Evolutionary conservation across 2,113 vertebrate genomes (phyloP).

Genomic region (Eudorcas thomsonii): DNA sequence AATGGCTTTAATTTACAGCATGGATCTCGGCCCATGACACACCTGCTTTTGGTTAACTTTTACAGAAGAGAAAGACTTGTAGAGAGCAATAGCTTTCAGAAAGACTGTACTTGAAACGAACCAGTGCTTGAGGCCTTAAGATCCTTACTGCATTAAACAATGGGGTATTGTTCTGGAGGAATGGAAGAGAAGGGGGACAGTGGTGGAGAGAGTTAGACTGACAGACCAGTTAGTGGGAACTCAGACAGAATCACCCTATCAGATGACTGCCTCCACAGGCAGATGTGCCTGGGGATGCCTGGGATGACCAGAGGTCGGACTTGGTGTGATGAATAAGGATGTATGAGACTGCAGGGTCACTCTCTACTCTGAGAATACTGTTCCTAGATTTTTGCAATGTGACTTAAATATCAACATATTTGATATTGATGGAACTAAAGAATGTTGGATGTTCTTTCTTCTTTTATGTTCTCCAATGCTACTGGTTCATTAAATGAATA

Average conservation of each 20-base stretch:
- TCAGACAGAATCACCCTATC: not conserved
- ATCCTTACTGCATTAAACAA: slow-evolving; percentile 46
- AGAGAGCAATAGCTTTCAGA: slow-evolving; percentile 40
- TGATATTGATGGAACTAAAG: not conserved
- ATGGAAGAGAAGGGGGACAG: not conserved
- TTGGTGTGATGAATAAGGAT: not conserved
- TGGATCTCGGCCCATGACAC: not conserved
- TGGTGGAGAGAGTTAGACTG: not conserved
- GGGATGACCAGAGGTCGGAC: not conserved
- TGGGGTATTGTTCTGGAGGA: slow-evolving; percentile 42
- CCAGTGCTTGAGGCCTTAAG: slow-evolving; percentile 21
- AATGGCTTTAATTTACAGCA: slow-evolving; percentile 60
- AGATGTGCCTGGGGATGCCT: not conserved
- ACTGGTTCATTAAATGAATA: not conserved
- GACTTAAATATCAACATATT: not conserved
- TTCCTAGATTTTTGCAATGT: not conserved
- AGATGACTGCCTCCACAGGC: not conserved
- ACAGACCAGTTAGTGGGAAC: not conserved
- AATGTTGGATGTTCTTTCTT: not conserved
- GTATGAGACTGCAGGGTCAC: not conserved
- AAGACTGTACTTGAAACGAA: slow-evolving; percentile 23
- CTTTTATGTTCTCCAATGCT: not conserved
- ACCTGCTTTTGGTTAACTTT: slow-evolving; percentile 61
- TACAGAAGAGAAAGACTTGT: slow-evolving; percentile 43
- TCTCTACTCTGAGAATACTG: not conserved